Evolutionary conservation across 2,113 vertebrate species (phyloP).

Genomic region (Hyaena hyaena): DNA sequence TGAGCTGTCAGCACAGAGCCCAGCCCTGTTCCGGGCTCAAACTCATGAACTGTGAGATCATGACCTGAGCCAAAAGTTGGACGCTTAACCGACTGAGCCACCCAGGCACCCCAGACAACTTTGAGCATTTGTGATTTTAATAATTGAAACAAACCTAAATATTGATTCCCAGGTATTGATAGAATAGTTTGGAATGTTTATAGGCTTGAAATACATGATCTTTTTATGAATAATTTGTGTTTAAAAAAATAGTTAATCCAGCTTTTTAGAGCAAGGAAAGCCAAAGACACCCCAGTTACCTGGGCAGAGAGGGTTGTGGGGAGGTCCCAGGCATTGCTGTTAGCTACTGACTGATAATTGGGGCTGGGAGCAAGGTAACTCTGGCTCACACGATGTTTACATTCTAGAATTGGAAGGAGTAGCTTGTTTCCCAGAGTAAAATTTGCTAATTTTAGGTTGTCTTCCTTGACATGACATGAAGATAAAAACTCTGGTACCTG

Average conservation of each 20-base stretch:
- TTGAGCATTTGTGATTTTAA: conserved; percentile 42
- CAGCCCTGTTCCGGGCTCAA: too few relatives aligned
- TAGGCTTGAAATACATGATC: background rate
- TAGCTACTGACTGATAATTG: background rate
- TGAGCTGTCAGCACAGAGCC: too few relatives aligned
- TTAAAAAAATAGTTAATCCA: conserved; percentile 25
- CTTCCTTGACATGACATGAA: background rate
- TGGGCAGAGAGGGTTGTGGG: background rate
- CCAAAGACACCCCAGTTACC: background rate
- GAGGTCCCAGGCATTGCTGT: background rate
- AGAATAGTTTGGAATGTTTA: conserved; percentile 3
- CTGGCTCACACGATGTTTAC: background rate
- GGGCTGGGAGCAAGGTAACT: background rate
- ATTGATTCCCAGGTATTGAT: background rate
- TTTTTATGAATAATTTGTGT: conserved; percentile 38
- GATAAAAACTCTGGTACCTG: background rate
- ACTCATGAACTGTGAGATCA: too few relatives aligned
- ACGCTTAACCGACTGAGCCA: too few relatives aligned
- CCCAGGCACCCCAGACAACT: background rate
- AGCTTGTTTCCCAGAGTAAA: conserved; percentile 1
- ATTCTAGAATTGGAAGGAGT: background rate
- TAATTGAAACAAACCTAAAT: conserved; percentile 36
- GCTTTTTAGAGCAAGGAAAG: background rate
- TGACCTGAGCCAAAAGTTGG: too few relatives aligned
- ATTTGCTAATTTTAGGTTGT: conserved; percentile 33